A percentile compares a stretch with the other conserved stretches of the same genome.
Conservation (phyloP, 2,113 vertebrate genomes). For the Colossoma macropomum region DNA sequence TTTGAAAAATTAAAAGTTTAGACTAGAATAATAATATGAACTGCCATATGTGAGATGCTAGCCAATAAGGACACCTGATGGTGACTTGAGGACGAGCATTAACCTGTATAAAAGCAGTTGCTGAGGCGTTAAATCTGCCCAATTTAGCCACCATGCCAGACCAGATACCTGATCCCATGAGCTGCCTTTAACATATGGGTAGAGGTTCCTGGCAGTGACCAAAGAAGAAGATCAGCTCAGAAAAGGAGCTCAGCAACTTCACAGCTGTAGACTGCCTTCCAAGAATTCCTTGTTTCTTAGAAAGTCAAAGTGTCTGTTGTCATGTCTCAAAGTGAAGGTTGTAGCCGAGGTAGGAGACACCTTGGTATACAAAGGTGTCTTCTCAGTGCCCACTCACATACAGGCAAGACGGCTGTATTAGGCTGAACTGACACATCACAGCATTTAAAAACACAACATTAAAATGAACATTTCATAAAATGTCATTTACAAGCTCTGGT, state of each 20-base stretch:
- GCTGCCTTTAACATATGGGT: background rate
- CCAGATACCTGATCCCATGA: constrained; percentile 66
- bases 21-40: background rate
- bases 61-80: constrained; percentile 51
- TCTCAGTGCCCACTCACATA: too few species aligned
- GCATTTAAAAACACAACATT: too few species aligned
- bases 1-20: background rate
- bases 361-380: background rate
- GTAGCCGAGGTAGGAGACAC: background rate
- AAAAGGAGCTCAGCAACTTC: background rate
- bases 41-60: constrained; percentile 33
- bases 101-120: constrained; percentile 76
- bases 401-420: too few species aligned
- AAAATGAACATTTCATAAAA: too few species aligned
- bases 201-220: constrained; percentile 6
- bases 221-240: background rate
- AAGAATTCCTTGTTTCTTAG: constrained; percentile 13
- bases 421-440: background rate
- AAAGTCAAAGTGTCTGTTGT: background rate
- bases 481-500: too few species aligned
- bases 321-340: too few species aligned
- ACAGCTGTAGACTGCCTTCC: background rate
- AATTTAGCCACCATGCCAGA: constrained; percentile 70
- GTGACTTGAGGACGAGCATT: constrained; percentile 66
- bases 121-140: constrained; percentile 78